These are phyloP conservation scores for Battus philenor DNA, from an alignment of 1,140 invertebrate species.

Conservation along the genomic window DNA sequence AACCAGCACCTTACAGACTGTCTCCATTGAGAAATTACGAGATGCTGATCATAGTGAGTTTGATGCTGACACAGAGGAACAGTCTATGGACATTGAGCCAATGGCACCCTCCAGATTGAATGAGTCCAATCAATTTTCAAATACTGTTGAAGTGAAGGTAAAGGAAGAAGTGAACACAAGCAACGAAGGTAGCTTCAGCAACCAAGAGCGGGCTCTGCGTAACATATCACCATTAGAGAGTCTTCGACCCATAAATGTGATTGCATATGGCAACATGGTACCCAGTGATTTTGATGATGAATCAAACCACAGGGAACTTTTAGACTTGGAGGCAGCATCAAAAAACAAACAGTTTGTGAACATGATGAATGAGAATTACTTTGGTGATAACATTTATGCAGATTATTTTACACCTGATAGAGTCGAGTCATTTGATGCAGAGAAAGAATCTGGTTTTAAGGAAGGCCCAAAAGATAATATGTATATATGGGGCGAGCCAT, in stretches of 20 bases:
- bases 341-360: constrained; percentile 66
- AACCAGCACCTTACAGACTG: constrained; percentile 44
- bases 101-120: constrained; percentile 36
- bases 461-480: constrained; percentile 51
- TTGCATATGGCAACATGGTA: constrained; percentile 57
- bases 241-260: constrained; percentile 64
- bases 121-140: constrained; percentile 26
- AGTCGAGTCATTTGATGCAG: constrained; percentile 65
- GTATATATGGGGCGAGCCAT: constrained; percentile 62
- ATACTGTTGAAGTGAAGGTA: constrained; percentile 38
- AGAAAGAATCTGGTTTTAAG: constrained; percentile 37
- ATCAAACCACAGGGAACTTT: constrained; percentile 50
- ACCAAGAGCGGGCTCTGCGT: constrained; percentile 35
- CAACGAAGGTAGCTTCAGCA: constrained; percentile 49
- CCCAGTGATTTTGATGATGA: constrained; percentile 52
- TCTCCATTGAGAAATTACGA: constrained; percentile 72
- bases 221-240: constrained; percentile 43
- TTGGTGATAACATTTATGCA: constrained; percentile 67
- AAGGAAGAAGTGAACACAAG: constrained; percentile 60
- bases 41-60: constrained; percentile 49
- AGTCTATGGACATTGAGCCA: constrained; percentile 63
- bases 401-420: constrained; percentile 66
- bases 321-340: constrained; percentile 52
- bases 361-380: constrained; percentile 71
- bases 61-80: constrained; percentile 61